Conservation (phyloP, 35 echinoderm and acorn worm species). For the Acanthaster planci region DNA sequence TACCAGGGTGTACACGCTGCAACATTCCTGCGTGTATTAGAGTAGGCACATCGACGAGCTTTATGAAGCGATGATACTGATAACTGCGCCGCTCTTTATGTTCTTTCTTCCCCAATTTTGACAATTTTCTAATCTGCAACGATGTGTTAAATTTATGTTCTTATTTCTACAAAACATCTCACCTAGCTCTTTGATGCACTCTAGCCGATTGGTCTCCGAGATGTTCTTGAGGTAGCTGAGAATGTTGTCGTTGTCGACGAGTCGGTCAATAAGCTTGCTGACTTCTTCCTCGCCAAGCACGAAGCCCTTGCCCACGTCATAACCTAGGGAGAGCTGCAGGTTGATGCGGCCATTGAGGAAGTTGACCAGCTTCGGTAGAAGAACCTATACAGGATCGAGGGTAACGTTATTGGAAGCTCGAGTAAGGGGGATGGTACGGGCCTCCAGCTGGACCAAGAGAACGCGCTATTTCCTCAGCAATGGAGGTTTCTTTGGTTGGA, state of each 20-base stretch:
- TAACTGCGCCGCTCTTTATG: no score
- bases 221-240: constrained; percentile 64
- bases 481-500: no score
- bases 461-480: no score
- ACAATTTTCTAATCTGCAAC: no score
- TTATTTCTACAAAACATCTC: no score
- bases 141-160: no score
- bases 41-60: constrained; percentile 56
- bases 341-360: constrained; percentile 83
- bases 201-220: constrained; percentile 64
- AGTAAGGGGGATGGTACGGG: no score
- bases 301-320: constrained; percentile 96
- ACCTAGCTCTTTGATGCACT: constrained; percentile 89
- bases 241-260: constrained; percentile 87
- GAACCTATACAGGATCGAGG: constrained; percentile 29
- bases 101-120: no score
- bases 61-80: no score
- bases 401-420: no score
- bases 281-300: constrained; percentile 88
- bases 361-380: constrained; percentile 74
- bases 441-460: no score
- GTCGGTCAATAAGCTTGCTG: constrained; percentile 73
- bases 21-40: constrained; percentile 71
- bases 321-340: constrained; percentile 84
- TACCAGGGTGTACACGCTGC: constrained; percentile 90